Conservation (phyloP, 2,797 vertebrate genomes). For the Pipistrellus pipistrellus region DNA sequence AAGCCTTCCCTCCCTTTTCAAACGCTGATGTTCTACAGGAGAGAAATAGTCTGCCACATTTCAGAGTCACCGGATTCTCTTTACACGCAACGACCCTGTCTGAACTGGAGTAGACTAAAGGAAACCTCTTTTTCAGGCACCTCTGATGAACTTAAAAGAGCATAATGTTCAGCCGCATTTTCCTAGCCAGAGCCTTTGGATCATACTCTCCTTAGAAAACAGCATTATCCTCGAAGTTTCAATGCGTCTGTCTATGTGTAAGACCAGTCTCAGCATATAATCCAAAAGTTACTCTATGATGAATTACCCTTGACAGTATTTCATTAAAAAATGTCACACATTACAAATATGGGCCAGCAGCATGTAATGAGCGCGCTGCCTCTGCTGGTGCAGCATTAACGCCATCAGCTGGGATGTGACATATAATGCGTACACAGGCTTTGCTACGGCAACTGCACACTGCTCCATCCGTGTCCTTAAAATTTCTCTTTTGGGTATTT, state of each 20-base stretch:
- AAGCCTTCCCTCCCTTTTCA: neutral
- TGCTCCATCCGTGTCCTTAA: neutral
- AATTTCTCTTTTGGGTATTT: conserved; percentile 52
- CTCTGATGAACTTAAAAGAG: conserved; percentile 48
- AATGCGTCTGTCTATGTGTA: conserved; percentile 75
- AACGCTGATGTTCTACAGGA: neutral
- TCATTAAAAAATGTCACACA: conserved; percentile 85
- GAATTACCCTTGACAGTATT: conserved; percentile 85
- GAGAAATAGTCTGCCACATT: conserved; percentile 24
- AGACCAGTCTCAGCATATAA: conserved; percentile 75
- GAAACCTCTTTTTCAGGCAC: conserved; percentile 11
- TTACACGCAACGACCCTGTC: neutral
- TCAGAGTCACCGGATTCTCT: conserved; percentile 31
- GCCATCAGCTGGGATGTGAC: conserved; percentile 25
- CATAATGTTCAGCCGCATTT: conserved; percentile 10
- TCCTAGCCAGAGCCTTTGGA: conserved; percentile 54
- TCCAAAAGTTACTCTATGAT: conserved; percentile 83
- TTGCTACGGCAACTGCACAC: conserved; percentile 45
- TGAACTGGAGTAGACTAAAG: neutral
- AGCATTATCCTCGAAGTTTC: conserved; percentile 70
- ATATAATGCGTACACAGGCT: conserved; percentile 68
- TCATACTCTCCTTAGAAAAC: conserved; percentile 42
- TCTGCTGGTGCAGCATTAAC: conserved; percentile 67
- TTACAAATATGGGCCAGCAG: conserved; percentile 86
- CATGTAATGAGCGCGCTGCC: conserved; percentile 80